Percentiles rank a stretch among this genome's conserved stretches.
Evolutionary conservation across 2,888 invertebrate genomes (phyloP).

Genomic region (Eugnorisma glareosa): DNA sequence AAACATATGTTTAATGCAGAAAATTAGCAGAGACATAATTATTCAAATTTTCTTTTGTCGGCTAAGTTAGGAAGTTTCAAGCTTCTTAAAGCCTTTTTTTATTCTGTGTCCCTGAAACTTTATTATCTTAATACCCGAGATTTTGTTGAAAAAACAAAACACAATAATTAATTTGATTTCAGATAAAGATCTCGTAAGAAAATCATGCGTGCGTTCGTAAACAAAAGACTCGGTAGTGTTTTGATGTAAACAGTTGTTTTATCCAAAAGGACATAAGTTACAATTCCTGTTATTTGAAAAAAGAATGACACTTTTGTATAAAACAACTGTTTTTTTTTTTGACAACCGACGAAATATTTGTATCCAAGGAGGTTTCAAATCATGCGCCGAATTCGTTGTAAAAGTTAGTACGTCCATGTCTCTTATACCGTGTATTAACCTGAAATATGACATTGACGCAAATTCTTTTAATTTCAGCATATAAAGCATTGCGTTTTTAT

Average conservation of each 20-base stretch:
- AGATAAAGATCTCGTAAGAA: constrained; percentile 58
- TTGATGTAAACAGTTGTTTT: constrained; percentile 7
- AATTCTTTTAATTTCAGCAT: neutral
- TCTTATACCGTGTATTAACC: neutral
- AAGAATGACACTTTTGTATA: neutral
- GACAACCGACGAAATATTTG: neutral
- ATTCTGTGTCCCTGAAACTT: neutral
- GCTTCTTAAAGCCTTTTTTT: neutral
- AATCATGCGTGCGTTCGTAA: constrained; percentile 45
- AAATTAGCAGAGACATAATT: neutral
- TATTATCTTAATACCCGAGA: constrained; percentile 7
- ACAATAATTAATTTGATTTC: constrained; percentile 44
- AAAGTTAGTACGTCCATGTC: neutral
- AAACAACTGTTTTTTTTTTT: neutral
- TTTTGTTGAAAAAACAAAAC: constrained; percentile 46
- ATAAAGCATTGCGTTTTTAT: neutral
- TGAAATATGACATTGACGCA: neutral
- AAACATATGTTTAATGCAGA: neutral
- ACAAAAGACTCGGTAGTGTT: constrained; percentile 56
- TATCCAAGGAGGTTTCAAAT: neutral
- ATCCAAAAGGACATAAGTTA: constrained; percentile 34
- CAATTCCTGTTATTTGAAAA: neutral
- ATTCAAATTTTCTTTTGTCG: neutral
- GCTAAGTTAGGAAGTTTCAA: neutral
- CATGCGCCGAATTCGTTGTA: neutral